These are phyloP conservation scores for Oreocharis arfaki DNA, from an alignment of 2,113 vertebrate genomes.

Conservation along the genomic window DNA sequence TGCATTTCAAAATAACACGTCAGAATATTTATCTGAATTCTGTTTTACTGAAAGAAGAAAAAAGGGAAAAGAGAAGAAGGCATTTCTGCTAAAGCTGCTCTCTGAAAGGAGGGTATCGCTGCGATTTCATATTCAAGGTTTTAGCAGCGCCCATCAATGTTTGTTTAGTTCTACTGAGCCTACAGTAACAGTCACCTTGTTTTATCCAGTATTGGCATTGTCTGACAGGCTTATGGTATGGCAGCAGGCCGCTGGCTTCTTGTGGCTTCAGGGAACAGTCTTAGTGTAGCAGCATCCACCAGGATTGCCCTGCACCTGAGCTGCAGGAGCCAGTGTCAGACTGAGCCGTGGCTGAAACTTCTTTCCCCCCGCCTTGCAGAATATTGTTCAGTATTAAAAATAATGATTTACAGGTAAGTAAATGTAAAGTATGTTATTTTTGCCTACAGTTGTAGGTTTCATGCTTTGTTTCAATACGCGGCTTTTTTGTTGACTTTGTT, in stretches of 20 bases:
- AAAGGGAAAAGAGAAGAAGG: background rate
- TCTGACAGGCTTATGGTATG: background rate
- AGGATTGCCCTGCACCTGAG: background rate
- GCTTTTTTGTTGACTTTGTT: accelerated
- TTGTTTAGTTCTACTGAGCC: background rate
- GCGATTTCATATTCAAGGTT: background rate
- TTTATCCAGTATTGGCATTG: background rate
- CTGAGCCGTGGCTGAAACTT: background rate
- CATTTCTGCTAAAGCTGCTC: background rate
- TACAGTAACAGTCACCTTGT: background rate
- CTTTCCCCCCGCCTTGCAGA: background rate
- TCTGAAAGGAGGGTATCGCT: background rate
- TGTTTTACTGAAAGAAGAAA: background rate
- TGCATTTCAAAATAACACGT: background rate
- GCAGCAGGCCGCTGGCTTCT: background rate
- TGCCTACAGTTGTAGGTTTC: background rate
- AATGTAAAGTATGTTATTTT: background rate
- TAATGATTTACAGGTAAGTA: background rate
- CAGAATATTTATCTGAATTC: background rate
- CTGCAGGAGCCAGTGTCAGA: background rate
- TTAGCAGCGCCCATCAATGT: background rate
- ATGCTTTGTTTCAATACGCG: background rate
- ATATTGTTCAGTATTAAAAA: background rate
- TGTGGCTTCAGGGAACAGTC: background rate
- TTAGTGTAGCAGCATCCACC: background rate